These are phyloP conservation scores for Limanda limanda DNA, from an alignment of 2,113 vertebrate genomes.

Conservation along the genomic window DNA sequence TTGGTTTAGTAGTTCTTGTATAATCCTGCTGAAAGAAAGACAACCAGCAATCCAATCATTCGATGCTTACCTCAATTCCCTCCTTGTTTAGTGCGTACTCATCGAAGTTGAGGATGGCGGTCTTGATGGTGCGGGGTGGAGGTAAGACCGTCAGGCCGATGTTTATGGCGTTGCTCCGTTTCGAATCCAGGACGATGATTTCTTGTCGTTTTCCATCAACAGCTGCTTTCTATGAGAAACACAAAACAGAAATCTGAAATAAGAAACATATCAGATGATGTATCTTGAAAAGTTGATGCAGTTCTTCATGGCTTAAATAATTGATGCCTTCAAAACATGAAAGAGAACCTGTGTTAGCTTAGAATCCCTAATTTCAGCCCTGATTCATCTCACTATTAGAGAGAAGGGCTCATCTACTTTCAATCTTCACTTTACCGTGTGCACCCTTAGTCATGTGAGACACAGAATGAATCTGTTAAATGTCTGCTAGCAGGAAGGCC, in stretches of 20 bases:
- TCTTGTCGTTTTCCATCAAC: conserved; percentile 97
- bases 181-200: conserved; percentile 96
- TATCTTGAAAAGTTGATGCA: not conserved
- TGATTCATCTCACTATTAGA: not conserved
- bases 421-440: too few species aligned
- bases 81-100: conserved; percentile 99
- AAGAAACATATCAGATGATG: not conserved
- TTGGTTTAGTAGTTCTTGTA: too few species aligned
- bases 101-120: conserved; percentile 98
- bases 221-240: conserved; percentile 89
- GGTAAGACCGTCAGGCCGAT: conserved; percentile 97
- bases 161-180: conserved; percentile 97
- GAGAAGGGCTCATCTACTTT: not conserved
- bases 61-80: conserved; percentile 92
- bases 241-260: conserved; percentile 10
- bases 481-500: too few species aligned
- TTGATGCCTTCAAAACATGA: too few species aligned
- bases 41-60: not conserved
- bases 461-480: not conserved
- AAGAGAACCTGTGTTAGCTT: not conserved
- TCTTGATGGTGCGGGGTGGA: conserved; percentile 97
- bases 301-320: not conserved
- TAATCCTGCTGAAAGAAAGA: not conserved
- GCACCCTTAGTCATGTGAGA: too few species aligned
- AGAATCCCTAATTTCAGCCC: not conserved